A percentile compares a stretch with the other conserved stretches of the same genome.
These are phyloP conservation scores for Chiropotes sagulatus DNA, from an alignment of 2,797 vertebrate genomes.

Conservation along the genomic window DNA sequence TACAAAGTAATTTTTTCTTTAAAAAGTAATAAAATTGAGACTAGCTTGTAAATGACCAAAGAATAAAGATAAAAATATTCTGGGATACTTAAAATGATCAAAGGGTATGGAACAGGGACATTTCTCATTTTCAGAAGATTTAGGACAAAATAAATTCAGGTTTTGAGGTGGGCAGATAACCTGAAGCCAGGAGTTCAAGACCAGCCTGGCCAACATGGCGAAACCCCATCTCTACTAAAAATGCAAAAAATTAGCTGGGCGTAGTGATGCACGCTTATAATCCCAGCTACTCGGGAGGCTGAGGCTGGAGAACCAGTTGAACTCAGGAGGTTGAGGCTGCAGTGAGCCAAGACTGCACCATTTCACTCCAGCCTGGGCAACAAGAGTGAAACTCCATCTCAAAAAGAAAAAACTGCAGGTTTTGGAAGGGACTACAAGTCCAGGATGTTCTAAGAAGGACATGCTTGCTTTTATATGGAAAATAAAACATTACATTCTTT, in stretches of 20 bases:
- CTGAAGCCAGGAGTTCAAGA: neutral
- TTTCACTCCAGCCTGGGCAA: neutral
- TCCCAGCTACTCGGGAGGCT: neutral
- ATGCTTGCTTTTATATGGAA: constrained; percentile 48
- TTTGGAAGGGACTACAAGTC: neutral
- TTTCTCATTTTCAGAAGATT: constrained; percentile 52
- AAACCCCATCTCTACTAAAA: neutral
- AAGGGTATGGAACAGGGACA: constrained; percentile 11
- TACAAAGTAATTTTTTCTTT: neutral
- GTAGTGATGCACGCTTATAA: neutral
- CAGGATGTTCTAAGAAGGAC: neutral
- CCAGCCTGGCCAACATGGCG: neutral
- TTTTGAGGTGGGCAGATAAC: neutral
- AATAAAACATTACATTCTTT: constrained; percentile 50
- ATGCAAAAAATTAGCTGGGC: neutral
- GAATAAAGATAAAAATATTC: constrained; percentile 36
- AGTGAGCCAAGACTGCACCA: neutral
- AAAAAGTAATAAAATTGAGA: neutral
- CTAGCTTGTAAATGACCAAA: neutral
- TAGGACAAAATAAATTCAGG: neutral
- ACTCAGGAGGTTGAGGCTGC: neutral
- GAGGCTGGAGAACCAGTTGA: neutral
- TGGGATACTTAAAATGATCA: constrained; percentile 30
- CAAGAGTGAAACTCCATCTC: neutral
- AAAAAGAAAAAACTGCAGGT: neutral